Conservation (phyloP, 2,113 vertebrate species). For the Crotalus horridus region DNA sequence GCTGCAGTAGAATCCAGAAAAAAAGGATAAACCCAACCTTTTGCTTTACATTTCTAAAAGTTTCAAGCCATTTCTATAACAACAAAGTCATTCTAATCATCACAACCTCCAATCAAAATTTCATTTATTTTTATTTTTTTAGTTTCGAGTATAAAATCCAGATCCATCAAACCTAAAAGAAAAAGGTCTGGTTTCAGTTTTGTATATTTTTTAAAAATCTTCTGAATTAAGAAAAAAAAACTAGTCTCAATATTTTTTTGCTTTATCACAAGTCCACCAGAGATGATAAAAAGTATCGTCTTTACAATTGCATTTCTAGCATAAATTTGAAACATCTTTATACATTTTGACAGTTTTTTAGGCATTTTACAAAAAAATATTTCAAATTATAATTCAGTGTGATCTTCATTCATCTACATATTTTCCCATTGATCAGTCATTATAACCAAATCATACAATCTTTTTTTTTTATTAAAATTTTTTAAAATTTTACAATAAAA, state of each 20-base stretch:
- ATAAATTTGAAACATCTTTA: background rate
- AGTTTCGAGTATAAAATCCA: background rate
- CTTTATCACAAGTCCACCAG: background rate
- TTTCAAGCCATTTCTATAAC: background rate
- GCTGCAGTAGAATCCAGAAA: no score
- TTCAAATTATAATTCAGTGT: background rate
- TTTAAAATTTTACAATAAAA: no score
- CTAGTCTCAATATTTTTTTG: background rate
- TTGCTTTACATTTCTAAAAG: background rate
- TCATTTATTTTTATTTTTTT: background rate
- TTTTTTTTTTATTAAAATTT: background rate
- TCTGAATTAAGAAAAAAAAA: background rate
- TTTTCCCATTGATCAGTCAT: background rate
- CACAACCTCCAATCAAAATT: background rate
- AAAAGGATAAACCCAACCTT: background rate
- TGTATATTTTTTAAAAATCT: background rate
- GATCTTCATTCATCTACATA: background rate
- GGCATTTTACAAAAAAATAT: background rate
- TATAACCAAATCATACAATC: background rate
- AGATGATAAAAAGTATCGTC: background rate
- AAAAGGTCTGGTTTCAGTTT: background rate
- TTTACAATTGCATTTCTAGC: background rate
- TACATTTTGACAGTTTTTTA: background rate
- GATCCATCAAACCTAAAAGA: background rate
- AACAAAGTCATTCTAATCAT: background rate